Base-by-base conservation (phyloP, 2,888 invertebrate genomes). In the Abscondita cerata region DNA sequence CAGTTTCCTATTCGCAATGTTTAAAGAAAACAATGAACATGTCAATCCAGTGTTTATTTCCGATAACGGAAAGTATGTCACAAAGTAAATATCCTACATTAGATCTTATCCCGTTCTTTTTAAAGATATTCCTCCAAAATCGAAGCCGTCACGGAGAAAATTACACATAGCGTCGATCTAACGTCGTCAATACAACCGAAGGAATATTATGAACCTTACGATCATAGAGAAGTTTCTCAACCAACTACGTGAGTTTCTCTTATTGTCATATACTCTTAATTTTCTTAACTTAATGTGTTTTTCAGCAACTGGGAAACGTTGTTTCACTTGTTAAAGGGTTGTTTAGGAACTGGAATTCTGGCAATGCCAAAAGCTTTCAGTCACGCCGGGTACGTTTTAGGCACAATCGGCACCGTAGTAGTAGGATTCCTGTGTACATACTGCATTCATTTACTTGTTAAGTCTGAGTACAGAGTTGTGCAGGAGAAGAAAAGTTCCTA, bases 401-500 rank as follows among this genome's bases (percentile, higher is more conserved):
- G 97, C 8, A 76, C 88, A 1, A 81, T 92, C 15, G 93, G 94
- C 5, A 91, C 97, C 0, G 78, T 93, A 9, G 72, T 93, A 2
- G 93, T 98, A 69, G 97, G 96, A 0, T 79, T 92, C 18, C 86
- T 98, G 33, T 96, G 96, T 81, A 92, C 95, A 2, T 96, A 97
- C 80, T 97, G 97, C 77, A 96, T 98, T 81, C 94, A 96, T 77
- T 84, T 96, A 65, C 83, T 98, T 66, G 88, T 96, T 16, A 87
- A 85, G 75, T 84, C 87, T 0, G 86, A 89, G 76, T 89, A 88
- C 73, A n/a, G 85, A 82, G 55, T 78, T 88, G 1, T 89, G 89
- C 73, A 83, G 83, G 66, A 79, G 85, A 18, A 82, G 75, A 41
- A 82, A 82, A 72, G 80, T 84, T 34, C 79, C 80, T 73, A 81